Evolutionary conservation across 1,140 invertebrate genomes (phyloP), one percentile per base, ranked within the genome.

Genomic region (Pogonomyrmex barbatus): DNA sequence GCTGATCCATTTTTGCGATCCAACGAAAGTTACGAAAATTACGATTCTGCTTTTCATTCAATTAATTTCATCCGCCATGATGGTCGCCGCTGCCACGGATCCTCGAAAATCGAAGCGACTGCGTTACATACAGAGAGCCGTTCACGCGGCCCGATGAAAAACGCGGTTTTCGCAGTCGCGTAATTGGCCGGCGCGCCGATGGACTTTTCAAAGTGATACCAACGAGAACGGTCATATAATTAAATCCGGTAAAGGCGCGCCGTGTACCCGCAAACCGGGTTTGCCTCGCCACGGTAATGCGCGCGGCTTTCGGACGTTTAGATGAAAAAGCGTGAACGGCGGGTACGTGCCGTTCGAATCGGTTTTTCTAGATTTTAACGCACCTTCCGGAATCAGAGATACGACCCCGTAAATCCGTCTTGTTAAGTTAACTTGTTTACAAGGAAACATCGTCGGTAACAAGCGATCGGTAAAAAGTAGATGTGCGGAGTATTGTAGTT

Each of bases 41-140:
- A 91, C 87, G 91, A 91, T 90, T 78, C 62, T 86, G 91, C 52
- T 86, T 91, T 89, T 91, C 90, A 87, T 90, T 92, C 86, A 88
- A 91, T 91, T 91, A 92, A 92, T 91, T 87, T 90, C 82, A 87
- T 79, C 52, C 30, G 75, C 60, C 24, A 70, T 42, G 67, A 70
- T 42, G 67, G 52, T 6, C 60, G 30, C 2, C 17, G 76, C 0
- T 4, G 17, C 24, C 33, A 12, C 36, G 50, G 17, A 24, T 3
- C 65, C 62, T 67, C 62, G 62, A 89, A 84, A 83, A 71, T 45
- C 45, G 17, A 14, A 24, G 10, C 71, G 68, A 84, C 67, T 39
- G 77, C 60, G 86, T 85, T 78, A 85, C 77, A 17, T 33, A 45
- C 81, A 65, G 73, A 63, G 67, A 24, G 17, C 30, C 52, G 39